phyloP scores from a whole-genome alignment of 64 coral and sea anemone species.

The Dendrophyllia cribrosa region DNA sequence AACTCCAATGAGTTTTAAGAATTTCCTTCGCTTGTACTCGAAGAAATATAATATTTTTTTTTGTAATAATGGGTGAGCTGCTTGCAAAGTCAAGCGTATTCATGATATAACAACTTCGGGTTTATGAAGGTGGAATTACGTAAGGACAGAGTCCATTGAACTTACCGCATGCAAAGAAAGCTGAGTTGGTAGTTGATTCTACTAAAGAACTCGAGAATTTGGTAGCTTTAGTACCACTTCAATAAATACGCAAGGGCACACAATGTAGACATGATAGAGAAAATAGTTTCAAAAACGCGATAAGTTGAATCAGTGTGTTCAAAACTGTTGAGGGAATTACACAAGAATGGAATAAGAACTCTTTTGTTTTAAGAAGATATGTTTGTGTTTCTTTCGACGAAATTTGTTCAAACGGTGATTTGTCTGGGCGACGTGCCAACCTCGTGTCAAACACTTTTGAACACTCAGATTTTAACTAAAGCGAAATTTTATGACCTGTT shows the following conservation, averaged over 20 bases:
- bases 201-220: slow-evolving; percentile 10
- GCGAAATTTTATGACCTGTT: neutral
- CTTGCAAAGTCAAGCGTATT: slow-evolving; percentile 55
- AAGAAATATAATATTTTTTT: neutral
- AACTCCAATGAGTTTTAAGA: slow-evolving; percentile 35
- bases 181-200: slow-evolving; percentile 17
- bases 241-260: neutral
- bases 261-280: neutral
- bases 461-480: neutral
- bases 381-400: neutral
- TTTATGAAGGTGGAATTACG: slow-evolving; percentile 40
- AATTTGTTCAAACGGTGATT: neutral
- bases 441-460: slow-evolving; percentile 4
- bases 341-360: neutral
- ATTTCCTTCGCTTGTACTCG: neutral
- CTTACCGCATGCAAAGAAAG: neutral
- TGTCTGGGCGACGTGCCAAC: neutral
- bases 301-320: neutral
- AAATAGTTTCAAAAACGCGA: neutral
- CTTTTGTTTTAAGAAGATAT: neutral
- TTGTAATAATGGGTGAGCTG: slow-evolving; percentile 20
- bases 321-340: neutral
- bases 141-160: slow-evolving; percentile 46
- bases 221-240: neutral
- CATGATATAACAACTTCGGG: slow-evolving; percentile 43